Evolutionary conservation across 2,888 invertebrate genomes (phyloP).

Genomic region (Boloria selene): DNA sequence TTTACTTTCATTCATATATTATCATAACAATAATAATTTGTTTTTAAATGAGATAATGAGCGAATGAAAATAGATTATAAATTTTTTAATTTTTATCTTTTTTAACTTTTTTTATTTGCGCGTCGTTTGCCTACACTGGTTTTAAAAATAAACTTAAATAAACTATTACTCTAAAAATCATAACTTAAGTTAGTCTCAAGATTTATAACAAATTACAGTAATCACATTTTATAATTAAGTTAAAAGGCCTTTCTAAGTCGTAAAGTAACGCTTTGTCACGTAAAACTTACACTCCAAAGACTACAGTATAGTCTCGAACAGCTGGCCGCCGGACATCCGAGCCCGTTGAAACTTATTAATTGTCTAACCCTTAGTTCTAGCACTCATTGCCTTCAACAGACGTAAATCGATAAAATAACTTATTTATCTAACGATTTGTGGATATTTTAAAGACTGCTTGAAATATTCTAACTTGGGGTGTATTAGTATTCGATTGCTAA

Average conservation of each 20-base stretch:
- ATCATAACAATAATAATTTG: too few relatives aligned
- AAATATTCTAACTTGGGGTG: too few relatives aligned
- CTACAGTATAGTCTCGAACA: slow-evolving; percentile 15
- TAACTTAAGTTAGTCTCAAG: too few relatives aligned
- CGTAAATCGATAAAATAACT: slow-evolving; percentile 6
- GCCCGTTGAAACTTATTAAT: slow-evolving; percentile 74
- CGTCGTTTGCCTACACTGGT: too few relatives aligned
- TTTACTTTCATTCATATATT: too few relatives aligned
- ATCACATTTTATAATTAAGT: too few relatives aligned
- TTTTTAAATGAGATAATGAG: not conserved
- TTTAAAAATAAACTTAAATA: too few relatives aligned
- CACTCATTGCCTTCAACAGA: slow-evolving; percentile 19
- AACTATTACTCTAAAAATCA: too few relatives aligned
- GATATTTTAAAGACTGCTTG: not conserved
- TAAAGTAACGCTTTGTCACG: slow-evolving; percentile 5
- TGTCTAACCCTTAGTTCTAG: slow-evolving; percentile 46
- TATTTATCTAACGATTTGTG: not conserved
- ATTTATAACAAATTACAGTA: not conserved
- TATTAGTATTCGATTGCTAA: too few relatives aligned
- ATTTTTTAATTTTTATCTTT: too few relatives aligned
- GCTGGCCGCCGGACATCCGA: slow-evolving; percentile 54
- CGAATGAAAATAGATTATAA: too few relatives aligned
- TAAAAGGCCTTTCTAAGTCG: not conserved
- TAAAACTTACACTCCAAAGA: slow-evolving; percentile 6
- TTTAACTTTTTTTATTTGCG: too few relatives aligned